phyloP scores from a whole-genome alignment of 1,140 invertebrate species.

The Diachasmimorpha longicaudata region DNA sequence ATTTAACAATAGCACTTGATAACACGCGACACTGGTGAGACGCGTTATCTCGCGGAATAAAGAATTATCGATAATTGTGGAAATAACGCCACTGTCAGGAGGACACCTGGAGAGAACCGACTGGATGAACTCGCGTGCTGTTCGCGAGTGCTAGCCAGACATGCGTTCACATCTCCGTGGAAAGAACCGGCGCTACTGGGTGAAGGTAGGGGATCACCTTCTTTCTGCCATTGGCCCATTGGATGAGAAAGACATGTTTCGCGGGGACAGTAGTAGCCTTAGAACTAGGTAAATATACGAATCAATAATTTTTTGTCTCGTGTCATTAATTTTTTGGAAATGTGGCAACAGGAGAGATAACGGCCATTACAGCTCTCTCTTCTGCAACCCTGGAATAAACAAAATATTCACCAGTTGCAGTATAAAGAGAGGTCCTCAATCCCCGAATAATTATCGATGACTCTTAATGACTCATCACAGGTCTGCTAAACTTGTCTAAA shows the following conservation, averaged over 20 bases:
- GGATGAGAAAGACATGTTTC: not conserved
- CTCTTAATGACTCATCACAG: no score
- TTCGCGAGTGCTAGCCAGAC: constrained; percentile 33
- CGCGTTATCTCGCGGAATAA: not conserved
- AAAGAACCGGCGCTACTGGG: constrained; percentile 11
- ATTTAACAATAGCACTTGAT: not conserved
- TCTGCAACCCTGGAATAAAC: no score
- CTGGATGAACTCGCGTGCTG: constrained; percentile 36
- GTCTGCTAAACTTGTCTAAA: no score
- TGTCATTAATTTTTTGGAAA: not conserved
- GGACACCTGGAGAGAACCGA: constrained; percentile 11
- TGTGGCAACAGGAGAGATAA: no score
- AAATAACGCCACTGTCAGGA: no score
- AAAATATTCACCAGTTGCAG: no score
- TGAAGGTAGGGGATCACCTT: constrained; percentile 28
- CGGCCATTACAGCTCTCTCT: no score
- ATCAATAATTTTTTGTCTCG: not conserved
- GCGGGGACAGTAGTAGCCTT: not conserved
- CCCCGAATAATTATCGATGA: no score
- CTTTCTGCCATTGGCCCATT: constrained; percentile 34
- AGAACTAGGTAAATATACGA: not conserved
- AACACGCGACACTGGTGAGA: not conserved
- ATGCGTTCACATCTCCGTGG: constrained; percentile 32
- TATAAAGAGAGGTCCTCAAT: no score
- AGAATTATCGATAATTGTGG: not conserved